These are phyloP conservation scores for Sitobion miscanthi DNA, from an alignment of 1,140 invertebrate genomes.

Conservation along the genomic window DNA sequence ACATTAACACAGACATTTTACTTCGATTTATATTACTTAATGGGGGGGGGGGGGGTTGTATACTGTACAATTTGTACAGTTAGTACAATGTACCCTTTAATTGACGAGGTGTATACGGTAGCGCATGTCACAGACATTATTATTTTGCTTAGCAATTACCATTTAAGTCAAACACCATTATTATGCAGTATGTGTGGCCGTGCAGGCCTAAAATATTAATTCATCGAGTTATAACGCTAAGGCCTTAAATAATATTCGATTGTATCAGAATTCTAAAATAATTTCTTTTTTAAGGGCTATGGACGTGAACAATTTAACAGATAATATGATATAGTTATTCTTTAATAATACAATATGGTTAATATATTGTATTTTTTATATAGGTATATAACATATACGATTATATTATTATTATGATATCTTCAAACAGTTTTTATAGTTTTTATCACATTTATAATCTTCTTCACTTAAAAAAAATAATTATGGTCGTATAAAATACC, in stretches of 20 bases:
- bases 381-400: neutral
- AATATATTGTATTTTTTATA: neutral
- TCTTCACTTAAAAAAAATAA: neutral
- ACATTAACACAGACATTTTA: constrained; percentile 33
- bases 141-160: neutral
- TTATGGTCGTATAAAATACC: neutral
- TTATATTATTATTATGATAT: neutral
- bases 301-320: neutral
- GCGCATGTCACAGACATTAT: neutral
- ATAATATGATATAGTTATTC: too few species aligned
- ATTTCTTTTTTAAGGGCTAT: neutral
- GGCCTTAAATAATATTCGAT: neutral
- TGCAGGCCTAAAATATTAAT: neutral
- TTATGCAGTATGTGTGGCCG: too few species aligned
- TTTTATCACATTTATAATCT: neutral
- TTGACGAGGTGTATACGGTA: constrained; percentile 17
- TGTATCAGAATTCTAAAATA: neutral
- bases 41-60: too few species aligned
- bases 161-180: neutral
- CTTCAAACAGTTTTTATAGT: neutral
- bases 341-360: neutral
- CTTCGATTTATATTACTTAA: neutral
- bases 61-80: neutral
- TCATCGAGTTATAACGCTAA: neutral
- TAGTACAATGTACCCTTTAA: neutral